These are phyloP conservation scores for Gymnocheta viridis DNA, from an alignment of 2,888 invertebrate genomes.

Conservation along the genomic window DNA sequence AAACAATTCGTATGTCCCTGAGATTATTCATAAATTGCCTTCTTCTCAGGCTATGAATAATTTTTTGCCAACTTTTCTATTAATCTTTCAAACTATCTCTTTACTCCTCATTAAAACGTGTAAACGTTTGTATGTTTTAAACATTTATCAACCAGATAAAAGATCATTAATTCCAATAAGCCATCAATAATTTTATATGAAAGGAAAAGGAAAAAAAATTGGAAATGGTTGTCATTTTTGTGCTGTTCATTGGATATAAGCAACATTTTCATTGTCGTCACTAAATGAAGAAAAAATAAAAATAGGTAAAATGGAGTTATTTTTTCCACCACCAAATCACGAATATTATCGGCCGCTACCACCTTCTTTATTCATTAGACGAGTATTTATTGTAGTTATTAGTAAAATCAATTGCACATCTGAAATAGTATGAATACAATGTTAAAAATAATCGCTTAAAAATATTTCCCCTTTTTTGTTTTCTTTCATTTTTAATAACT, in stretches of 20 bases:
- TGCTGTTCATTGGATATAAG: neutral
- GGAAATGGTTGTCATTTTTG: slow-evolving; percentile 61
- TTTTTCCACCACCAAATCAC: slow-evolving; percentile 15
- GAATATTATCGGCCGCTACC: neutral
- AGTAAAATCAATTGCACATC: slow-evolving; percentile 37
- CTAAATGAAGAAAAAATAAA: neutral
- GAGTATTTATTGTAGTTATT: slow-evolving; percentile 22
- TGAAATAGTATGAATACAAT: neutral
- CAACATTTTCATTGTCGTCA: slow-evolving; percentile 12
- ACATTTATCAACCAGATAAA: slow-evolving; percentile 9
- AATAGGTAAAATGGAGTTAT: slow-evolving; percentile 55
- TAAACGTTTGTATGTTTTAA: neutral
- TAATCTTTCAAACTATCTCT: neutral
- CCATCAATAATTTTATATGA: slow-evolving; percentile 63
- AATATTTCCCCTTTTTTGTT: slow-evolving; percentile 35
- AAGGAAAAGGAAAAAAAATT: slow-evolving; percentile 27
- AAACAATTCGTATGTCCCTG: no score
- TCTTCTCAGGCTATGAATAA: no score
- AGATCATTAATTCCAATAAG: slow-evolving; percentile 60
- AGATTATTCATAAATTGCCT: no score
- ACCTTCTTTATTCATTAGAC: slow-evolving; percentile 1
- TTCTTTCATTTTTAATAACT: slow-evolving; percentile 9
- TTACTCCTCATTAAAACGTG: slow-evolving; percentile 11
- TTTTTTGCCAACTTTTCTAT: neutral
- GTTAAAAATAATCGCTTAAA: neutral